Evolutionary conservation across 2,888 invertebrate species (phyloP).

Genomic region (Stratiomys singularior): DNA sequence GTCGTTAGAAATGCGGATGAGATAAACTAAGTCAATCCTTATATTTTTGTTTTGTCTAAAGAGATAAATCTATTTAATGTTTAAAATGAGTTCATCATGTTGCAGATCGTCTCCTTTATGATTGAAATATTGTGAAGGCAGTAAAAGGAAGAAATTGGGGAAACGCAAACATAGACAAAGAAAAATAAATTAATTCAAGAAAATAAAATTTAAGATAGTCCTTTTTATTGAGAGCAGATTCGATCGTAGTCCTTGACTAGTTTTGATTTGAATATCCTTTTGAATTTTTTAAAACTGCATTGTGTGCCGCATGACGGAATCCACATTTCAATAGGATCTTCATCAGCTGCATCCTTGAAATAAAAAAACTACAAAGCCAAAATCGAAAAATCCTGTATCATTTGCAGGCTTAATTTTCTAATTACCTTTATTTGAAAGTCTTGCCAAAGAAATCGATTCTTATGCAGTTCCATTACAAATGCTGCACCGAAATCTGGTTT

Average conservation of each 20-base stretch:
- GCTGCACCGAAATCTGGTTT: constrained; percentile 1
- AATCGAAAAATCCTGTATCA: background rate
- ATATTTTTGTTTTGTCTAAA: too few species aligned
- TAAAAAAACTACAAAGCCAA: constrained; percentile 9
- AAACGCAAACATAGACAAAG: too few species aligned
- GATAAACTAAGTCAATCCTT: too few species aligned
- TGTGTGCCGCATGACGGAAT: background rate
- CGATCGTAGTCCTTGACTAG: constrained; percentile 3
- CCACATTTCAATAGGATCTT: background rate
- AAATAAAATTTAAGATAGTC: too few species aligned
- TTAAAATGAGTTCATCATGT: too few species aligned
- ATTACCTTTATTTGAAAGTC: background rate
- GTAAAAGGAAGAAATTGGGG: too few species aligned
- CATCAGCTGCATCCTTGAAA: background rate
- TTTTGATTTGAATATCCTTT: background rate
- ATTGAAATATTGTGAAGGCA: too few species aligned
- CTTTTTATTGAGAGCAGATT: too few species aligned
- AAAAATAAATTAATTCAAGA: too few species aligned
- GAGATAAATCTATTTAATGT: too few species aligned
- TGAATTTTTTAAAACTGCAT: background rate
- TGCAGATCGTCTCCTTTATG: too few species aligned
- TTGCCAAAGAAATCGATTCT: background rate
- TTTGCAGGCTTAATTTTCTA: background rate
- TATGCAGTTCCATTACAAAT: constrained; percentile 13
- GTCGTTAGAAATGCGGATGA: too few species aligned